Evolutionary conservation across 1,140 invertebrate species (phyloP), one percentile per base, ranked within the genome.

Genomic region (Drosophila pruinosa): DNA sequence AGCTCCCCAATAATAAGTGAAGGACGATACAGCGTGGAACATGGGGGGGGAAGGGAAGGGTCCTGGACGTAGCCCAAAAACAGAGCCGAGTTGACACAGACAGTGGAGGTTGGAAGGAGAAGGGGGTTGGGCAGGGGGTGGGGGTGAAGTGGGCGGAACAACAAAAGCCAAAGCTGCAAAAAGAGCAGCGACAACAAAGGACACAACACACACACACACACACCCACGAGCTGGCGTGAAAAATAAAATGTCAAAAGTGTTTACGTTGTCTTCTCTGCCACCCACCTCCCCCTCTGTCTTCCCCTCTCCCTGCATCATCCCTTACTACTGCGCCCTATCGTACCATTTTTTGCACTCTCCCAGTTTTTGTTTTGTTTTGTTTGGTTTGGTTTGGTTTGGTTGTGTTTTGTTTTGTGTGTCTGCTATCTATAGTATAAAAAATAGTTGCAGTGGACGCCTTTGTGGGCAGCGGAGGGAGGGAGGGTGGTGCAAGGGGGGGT

Each of bases 191-290:
- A 69, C 76, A 80, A 80, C 72, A 73, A 73, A 68, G 72, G 48
- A 64, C 26, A 34, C 22, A 34, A 61, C 43, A 61, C 54, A 64
- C 63, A 67, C 52, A 65, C 56, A 41, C 34, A 61, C 41, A 21
- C 17, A 19, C 63, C 61, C 75, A 73, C 52, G 67, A 74, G 31
- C 41, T 67, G 77, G 82, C 65, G 77, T 80, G 81, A 81, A 85
- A 85, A 85, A 76, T 76, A 86, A 71, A 86, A 80, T 85, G 81
- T 85, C 81, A 85, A 86, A 85, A 86, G 73, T 85, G 81, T 86
- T 85, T 86, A 81, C 81, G 81, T 72, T 75, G 72, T 69, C 47
- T 57, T 36, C 50, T 31, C 14, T 14, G n/a, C 12, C 34, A 38
- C 12, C 34, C 15, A 12, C 39, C 31, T 5, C 28, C 7, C 4